These are phyloP conservation scores for Hedya salicella DNA, from an alignment of 2,888 invertebrate genomes.

Conservation along the genomic window DNA sequence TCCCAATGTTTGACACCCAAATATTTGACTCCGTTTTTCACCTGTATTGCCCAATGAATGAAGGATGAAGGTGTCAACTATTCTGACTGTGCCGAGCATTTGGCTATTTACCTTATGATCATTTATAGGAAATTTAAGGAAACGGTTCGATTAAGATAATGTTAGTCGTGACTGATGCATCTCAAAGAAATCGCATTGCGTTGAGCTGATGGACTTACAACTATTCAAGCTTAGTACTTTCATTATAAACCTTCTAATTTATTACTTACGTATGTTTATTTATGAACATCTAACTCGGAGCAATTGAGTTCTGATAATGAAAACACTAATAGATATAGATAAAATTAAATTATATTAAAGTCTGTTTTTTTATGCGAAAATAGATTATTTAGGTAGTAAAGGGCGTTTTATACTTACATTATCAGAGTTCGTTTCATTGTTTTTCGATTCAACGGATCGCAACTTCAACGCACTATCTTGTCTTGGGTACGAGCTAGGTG, in stretches of 20 bases:
- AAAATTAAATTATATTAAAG: too few species aligned
- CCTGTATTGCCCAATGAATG: too few species aligned
- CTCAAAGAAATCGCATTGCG: constrained; percentile 15
- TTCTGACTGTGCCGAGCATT: too few species aligned
- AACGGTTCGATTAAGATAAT: neutral
- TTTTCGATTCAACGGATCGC: constrained; percentile 50
- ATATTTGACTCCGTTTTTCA: too few species aligned
- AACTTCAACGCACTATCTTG: constrained; percentile 63
- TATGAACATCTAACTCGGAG: too few species aligned
- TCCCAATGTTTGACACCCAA: too few species aligned
- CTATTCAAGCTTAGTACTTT: neutral
- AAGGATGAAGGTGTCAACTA: too few species aligned
- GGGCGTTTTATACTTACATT: constrained; percentile 76
- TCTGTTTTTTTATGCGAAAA: too few species aligned
- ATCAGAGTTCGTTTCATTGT: constrained; percentile 51
- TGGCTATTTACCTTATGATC: neutral
- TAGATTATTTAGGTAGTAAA: too few species aligned
- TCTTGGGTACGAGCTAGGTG: constrained; percentile 57
- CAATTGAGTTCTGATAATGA: too few species aligned
- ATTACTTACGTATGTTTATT: too few species aligned
- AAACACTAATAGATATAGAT: too few species aligned
- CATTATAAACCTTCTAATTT: neutral
- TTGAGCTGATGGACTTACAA: neutral
- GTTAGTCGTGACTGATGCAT: neutral
- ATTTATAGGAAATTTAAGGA: neutral